These are phyloP conservation scores for Dryococelus australis DNA, from an alignment of 2,888 invertebrate species.

Conservation along the genomic window DNA sequence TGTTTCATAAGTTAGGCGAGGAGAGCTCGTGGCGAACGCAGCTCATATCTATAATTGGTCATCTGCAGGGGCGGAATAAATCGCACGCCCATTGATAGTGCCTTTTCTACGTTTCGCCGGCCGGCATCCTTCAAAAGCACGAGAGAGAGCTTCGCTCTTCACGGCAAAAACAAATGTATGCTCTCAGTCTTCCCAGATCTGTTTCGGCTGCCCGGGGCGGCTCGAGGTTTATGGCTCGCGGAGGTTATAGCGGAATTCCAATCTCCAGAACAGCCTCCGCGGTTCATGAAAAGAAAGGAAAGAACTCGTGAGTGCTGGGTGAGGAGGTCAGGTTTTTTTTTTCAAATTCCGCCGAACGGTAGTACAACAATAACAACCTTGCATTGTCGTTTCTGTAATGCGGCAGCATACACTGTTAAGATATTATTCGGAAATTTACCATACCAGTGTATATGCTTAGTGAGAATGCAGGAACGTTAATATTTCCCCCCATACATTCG, in stretches of 20 bases:
- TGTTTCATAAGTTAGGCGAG: not conserved
- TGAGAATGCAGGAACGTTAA: too few species aligned
- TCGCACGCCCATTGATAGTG: not conserved
- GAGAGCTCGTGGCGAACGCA: not conserved
- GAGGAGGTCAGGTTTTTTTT: too few species aligned
- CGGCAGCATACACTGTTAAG: too few species aligned
- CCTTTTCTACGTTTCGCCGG: not conserved
- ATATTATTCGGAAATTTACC: too few species aligned
- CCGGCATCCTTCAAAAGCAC: not conserved
- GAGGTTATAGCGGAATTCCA: not conserved
- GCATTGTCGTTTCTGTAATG: too few species aligned
- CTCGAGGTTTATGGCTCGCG: not conserved
- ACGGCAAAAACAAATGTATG: not conserved
- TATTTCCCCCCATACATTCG: too few species aligned
- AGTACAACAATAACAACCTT: too few species aligned
- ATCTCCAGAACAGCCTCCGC: not conserved
- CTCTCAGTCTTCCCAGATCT: not conserved
- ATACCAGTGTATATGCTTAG: too few species aligned
- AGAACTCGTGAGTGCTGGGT: too few species aligned
- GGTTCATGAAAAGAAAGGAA: not conserved
- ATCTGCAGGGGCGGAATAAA: not conserved
- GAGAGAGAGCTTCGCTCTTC: not conserved
- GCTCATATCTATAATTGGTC: not conserved
- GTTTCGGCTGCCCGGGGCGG: not conserved
- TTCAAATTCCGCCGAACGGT: too few species aligned